Evolutionary conservation across 2,113 vertebrate genomes (phyloP), one percentile per base, ranked within the genome.

Genomic region (Eurypyga helias): DNA sequence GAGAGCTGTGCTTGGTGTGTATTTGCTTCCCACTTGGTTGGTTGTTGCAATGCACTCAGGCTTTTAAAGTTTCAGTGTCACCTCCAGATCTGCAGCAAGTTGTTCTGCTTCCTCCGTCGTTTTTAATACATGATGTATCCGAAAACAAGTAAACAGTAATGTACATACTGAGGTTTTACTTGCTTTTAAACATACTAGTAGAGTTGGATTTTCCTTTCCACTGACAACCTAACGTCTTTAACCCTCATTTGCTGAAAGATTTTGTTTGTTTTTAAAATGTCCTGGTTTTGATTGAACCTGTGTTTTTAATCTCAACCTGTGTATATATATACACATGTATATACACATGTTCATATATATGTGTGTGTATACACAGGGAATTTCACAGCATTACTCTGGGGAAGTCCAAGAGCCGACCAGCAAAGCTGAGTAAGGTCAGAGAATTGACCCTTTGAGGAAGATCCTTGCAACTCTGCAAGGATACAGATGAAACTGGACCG

Each of bases 401-500:
- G 20, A 80, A 34, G 57, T 36, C 58, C 31, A 49, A 64, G 73
- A 82, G 13, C 43, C 24, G 72, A 57, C 7, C 46, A 49, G 25
- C 28, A 66, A 21, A 64, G 48, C 34, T 58, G 46, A 64, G 52
- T 31, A 14, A 49, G 49, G 52, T 24, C 16, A 8, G 79, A 33
- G 6, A 72, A 57, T 4, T 0, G 5, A 54, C 29, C 13, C 23
- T 20, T 72, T 38, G 17, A 48, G 48, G 55, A 36, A 45, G 36
- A 28, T 58, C 45, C 71, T 29, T 48, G 33, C 60, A 55, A 34
- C 13, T 58, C 36, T 64, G 79, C 17, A 11, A 31, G 55, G 25
- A 23, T 6, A 10, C 0, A 0, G 48, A 1, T 26, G 33, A 31
- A 23, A 11, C 0, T 15, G 71, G 29, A 5, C 9, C 0, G 3